phyloP scores from a whole-genome alignment of 2,888 invertebrate species.

The Anaspis maculata region DNA sequence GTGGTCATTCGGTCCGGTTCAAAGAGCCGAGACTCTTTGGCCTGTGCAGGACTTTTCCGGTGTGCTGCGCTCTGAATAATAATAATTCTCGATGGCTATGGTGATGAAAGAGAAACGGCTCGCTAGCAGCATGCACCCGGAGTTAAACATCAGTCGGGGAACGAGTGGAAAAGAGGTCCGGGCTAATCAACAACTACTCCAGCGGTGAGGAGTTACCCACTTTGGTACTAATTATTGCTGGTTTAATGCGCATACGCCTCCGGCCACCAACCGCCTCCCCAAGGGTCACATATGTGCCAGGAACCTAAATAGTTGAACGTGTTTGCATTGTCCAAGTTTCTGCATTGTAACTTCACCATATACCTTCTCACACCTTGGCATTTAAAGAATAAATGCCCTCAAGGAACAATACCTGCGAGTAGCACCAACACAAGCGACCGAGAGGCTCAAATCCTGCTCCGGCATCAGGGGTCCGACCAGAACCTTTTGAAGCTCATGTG shows the following conservation, averaged over 20 bases:
- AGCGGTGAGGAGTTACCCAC: slow-evolving; percentile 7
- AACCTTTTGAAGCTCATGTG: no score
- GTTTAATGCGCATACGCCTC: slow-evolving; percentile 8
- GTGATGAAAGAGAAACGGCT: neutral
- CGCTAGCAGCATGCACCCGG: neutral
- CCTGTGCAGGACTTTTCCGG: slow-evolving; percentile 2
- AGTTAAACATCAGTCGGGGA: slow-evolving; percentile 1
- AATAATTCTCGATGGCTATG: slow-evolving; percentile 1
- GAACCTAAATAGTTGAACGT: slow-evolving; percentile 7
- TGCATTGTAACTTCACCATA: slow-evolving; percentile 11
- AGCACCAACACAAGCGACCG: no score
- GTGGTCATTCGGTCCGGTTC: slow-evolving; percentile 12
- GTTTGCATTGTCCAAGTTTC: slow-evolving; percentile 12
- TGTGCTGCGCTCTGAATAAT: slow-evolving; percentile 3
- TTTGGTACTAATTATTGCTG: slow-evolving; percentile 14
- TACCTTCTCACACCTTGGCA: no score
- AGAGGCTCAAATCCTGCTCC: no score
- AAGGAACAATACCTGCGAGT: no score
- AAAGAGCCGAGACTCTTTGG: no score
- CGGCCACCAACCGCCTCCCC: slow-evolving; percentile 1
- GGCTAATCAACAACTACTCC: slow-evolving; percentile 12
- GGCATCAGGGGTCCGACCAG: no score
- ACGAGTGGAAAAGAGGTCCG: slow-evolving; percentile 6
- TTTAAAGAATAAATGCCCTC: no score
- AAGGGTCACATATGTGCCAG: slow-evolving; percentile 4